Base-by-base conservation (phyloP, 2,113 vertebrate species). In the Candoia aspera region DNA sequence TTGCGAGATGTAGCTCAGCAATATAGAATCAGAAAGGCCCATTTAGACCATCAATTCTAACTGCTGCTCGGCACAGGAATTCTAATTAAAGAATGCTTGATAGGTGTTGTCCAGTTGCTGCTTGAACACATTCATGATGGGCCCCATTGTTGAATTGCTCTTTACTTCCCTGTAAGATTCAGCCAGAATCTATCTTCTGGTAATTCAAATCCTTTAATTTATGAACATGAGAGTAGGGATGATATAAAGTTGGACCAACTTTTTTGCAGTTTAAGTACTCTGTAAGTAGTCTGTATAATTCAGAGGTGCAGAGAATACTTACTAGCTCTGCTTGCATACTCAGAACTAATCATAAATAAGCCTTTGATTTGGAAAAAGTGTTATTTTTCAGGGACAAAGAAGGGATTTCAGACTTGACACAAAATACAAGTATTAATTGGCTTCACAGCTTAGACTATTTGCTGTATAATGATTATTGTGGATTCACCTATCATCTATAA, bases 301-400 rank as follows among this genome's bases (percentile, higher is more conserved):
- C 62, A 55, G 62, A 92, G 93, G 92, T 88, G 55, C 55, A 37
- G 11, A 57, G 29, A 23, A 42, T 42, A 42, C 0, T 64, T 92
- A 92, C 88, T 84, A 57, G 85, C 29, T 87, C 24, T 89, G 90
- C 90, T 59, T 88, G 87, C 19, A 95, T 92, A 93, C 8, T 91
- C 60, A 92, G 92, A 55, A 54, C 54, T 17, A 54, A 60, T 8
- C 60, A n/a, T 10, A 0, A 19, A 0, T 19, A 55, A 89, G 62
- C 85, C 90, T 58, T 55, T 58, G 33, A 59, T 58, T 83, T n/a
- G 33, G 53, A 15, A 6, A 57, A 33, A 12, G 33, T 37, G 89
- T 90, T 90, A 87, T 64, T 8, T 86, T 49, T 94, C 93, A 86
- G 90, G 87, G 89, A n/a, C 92, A 94, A 26, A 1, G 57, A 87